Conservation (phyloP, 2,888 invertebrate species). For the Noctua janthina region DNA sequence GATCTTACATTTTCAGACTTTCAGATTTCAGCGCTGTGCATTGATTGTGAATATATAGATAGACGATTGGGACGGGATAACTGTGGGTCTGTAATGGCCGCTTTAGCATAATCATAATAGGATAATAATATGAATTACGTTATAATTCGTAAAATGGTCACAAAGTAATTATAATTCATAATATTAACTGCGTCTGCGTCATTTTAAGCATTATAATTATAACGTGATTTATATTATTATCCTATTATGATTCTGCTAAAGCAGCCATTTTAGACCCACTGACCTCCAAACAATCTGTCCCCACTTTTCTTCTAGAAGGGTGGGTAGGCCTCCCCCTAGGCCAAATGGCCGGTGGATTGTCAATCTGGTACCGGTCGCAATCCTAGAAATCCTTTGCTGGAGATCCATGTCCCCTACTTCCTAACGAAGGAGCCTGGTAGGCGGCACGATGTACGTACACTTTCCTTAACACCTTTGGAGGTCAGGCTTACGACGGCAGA, state of each 20-base stretch:
- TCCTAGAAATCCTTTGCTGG: background rate
- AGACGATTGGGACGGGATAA: background rate
- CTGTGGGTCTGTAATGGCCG: too few relatives aligned
- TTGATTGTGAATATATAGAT: background rate
- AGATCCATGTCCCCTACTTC: background rate
- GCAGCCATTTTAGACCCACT: background rate
- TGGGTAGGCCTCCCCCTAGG: background rate
- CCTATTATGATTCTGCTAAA: too few relatives aligned
- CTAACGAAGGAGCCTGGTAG: background rate
- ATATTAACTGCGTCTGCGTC: too few relatives aligned
- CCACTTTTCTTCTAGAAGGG: background rate
- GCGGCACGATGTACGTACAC: too few relatives aligned
- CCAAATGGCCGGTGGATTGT: background rate
- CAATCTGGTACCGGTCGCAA: background rate
- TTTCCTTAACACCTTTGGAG: background rate
- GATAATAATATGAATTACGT: too few relatives aligned
- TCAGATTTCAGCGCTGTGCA: background rate
- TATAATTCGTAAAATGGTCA: too few relatives aligned
- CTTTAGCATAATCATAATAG: too few relatives aligned
- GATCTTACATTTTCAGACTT: background rate
- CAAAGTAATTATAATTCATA: too few relatives aligned
- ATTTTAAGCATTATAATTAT: too few relatives aligned
- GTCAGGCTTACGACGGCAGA: background rate
- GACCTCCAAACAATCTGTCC: background rate
- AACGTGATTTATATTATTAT: too few relatives aligned